Evolutionary conservation across 2,888 invertebrate genomes (phyloP), one percentile per base, ranked within the genome.

Genomic region (Habroteleia sp.): DNA sequence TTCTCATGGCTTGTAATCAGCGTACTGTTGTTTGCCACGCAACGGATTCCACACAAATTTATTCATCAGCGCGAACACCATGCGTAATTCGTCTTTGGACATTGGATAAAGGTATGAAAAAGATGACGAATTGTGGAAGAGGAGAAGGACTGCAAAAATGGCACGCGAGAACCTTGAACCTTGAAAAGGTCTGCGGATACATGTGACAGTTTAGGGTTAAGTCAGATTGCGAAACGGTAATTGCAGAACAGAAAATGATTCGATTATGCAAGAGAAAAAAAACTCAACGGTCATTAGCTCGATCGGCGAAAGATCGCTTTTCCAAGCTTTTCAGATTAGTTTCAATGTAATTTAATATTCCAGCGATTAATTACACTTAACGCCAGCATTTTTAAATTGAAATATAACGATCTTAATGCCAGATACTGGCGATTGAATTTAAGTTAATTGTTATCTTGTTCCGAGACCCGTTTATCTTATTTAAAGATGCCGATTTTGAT

Each of bases 181-280:
- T 60, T 58, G 25, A 25, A 42, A 65, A 44, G 50, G 48, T 52
- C 31, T 23, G 44, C 13, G 23, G 37, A 44, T 58, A 29, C 25
- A 33, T 50, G 46, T 56, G 58, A 69, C 58, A 60, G 50, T 69
- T 60, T 69, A 52, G 60, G 60, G 52, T 60, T 60, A 50, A 60
- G 11, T 29, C 14, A 7, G 7, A 11, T 69, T 69, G 31, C 52
- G 42, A 50, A 42, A 69, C 41, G 35, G 8, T 52, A 65, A 65
- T 68, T 58, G 23, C 6, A 20, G 6, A 48, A 16, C 8, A 4
- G 23, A 25, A 33, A 58, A 58, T 56, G 31, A 48, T 39, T 35
- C 6, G 48, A 48, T 46, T 48, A 50, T 46, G 48, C 48, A 58
- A 68, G 16, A 17, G 8, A 23, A 42, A 54, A 52, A 54, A 35